These are phyloP conservation scores for Cephus rjabovi DNA, from an alignment of 2,888 invertebrate genomes.

Conservation along the genomic window DNA sequence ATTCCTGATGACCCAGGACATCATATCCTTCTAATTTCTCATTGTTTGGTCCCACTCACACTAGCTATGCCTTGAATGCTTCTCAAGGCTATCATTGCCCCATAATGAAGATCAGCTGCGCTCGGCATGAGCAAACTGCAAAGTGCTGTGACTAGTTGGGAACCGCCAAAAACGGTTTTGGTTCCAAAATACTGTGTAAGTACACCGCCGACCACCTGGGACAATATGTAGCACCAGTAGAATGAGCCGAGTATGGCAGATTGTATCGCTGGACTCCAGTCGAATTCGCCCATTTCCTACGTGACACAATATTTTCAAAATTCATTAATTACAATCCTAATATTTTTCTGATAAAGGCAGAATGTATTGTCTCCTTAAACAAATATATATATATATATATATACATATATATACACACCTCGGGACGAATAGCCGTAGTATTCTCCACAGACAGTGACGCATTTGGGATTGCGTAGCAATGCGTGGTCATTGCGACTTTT, in stretches of 20 bases:
- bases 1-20: too few relatives aligned
- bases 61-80: slow-evolving; percentile 79
- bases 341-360: not conserved
- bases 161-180: slow-evolving; percentile 77
- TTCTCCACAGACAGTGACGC: slow-evolving; percentile 32
- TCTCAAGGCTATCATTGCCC: slow-evolving; percentile 72
- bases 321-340: not conserved
- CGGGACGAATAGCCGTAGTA: slow-evolving; percentile 22
- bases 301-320: slow-evolving; percentile 5
- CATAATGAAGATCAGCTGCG: slow-evolving; percentile 74
- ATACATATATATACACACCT: slow-evolving; percentile 30
- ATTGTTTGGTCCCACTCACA: slow-evolving; percentile 61
- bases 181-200: slow-evolving; percentile 79
- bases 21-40: too few relatives aligned
- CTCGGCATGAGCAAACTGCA: slow-evolving; percentile 76
- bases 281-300: slow-evolving; percentile 70
- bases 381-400: not conserved
- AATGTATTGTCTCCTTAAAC: not conserved
- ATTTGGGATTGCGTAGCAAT: slow-evolving; percentile 53
- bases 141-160: slow-evolving; percentile 76
- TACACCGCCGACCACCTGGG: slow-evolving; percentile 76
- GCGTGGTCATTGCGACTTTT: slow-evolving; percentile 38
- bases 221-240: slow-evolving; percentile 80
- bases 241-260: slow-evolving; percentile 76
- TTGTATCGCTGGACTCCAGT: slow-evolving; percentile 76